A percentile compares a stretch with the other conserved stretches of the same genome.
phyloP scores from a whole-genome alignment of 2,888 invertebrate species.

The Masnerella sp. region DNA sequence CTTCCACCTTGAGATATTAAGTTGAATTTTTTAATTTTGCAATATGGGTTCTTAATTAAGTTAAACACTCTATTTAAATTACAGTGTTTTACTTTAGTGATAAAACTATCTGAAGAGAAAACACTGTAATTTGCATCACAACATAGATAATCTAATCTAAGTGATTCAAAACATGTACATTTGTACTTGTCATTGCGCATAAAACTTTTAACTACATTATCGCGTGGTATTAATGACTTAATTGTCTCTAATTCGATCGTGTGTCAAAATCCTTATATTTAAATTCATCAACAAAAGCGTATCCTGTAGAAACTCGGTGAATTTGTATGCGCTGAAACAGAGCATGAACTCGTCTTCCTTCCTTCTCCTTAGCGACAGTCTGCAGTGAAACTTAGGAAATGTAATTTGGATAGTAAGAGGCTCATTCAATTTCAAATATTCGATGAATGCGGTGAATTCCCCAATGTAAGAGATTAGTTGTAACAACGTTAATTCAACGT shows the following conservation, averaged over 20 bases:
- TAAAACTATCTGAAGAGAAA: too few relatives aligned
- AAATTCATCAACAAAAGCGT: slow-evolving; percentile 64
- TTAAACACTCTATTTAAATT: too few relatives aligned
- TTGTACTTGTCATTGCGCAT: too few relatives aligned
- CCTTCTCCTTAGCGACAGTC: slow-evolving; percentile 65
- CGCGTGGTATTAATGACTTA: slow-evolving; percentile 7
- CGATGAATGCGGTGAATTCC: slow-evolving; percentile 33
- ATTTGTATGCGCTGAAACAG: slow-evolving; percentile 73
- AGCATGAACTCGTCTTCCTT: slow-evolving; percentile 73
- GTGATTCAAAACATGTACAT: too few relatives aligned
- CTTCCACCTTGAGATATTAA: too few relatives aligned
- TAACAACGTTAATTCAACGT: too few relatives aligned
- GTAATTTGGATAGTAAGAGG: slow-evolving; percentile 58
- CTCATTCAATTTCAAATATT: slow-evolving; percentile 38
- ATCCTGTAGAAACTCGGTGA: slow-evolving; percentile 75
- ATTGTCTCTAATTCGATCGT: slow-evolving; percentile 1
- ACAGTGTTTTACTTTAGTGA: too few relatives aligned
- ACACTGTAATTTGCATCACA: too few relatives aligned
- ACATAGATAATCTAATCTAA: too few relatives aligned
- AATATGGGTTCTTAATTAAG: too few relatives aligned
- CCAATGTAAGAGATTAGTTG: too few relatives aligned
- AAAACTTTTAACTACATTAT: slow-evolving; percentile 4
- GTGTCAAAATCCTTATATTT: slow-evolving; percentile 54
- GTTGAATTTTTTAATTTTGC: too few relatives aligned
- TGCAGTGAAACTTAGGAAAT: slow-evolving; percentile 71